Evolutionary conservation across 2,888 invertebrate genomes (phyloP).

Genomic region (Myathropa florea): DNA sequence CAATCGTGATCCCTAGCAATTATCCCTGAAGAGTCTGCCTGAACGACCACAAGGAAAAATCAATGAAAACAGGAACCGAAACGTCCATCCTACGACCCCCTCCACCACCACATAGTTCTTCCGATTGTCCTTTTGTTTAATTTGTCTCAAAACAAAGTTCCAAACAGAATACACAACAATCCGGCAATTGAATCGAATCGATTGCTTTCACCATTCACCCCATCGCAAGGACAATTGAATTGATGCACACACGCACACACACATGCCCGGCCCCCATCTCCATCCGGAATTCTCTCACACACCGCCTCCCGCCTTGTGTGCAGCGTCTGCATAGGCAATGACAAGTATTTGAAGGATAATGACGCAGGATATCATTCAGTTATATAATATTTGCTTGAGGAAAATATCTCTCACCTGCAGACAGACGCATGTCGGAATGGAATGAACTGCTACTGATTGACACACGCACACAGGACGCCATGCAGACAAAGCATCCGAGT

Average conservation of each 20-base stretch:
- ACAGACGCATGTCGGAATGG: constrained; percentile 46
- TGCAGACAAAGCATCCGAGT: constrained; percentile 17
- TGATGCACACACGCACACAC: neutral
- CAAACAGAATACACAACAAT: constrained; percentile 60
- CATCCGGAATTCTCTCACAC: too few relatives aligned
- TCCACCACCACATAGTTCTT: constrained; percentile 22
- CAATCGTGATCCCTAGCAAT: neutral
- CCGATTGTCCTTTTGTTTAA: constrained; percentile 54
- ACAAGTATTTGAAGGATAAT: constrained; percentile 64
- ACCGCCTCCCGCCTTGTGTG: neutral
- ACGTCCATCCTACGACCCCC: constrained; percentile 25
- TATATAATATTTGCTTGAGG: constrained; percentile 64
- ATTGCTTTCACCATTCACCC: constrained; percentile 17
- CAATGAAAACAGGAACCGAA: constrained; percentile 36
- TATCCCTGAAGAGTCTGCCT: neutral
- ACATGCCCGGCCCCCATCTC: neutral
- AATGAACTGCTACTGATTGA: constrained; percentile 54
- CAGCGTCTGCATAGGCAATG: constrained; percentile 8
- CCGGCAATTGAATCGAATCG: constrained; percentile 59
- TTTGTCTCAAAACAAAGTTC: constrained; percentile 56
- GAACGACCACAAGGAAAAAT: constrained; percentile 17
- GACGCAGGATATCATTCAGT: constrained; percentile 66
- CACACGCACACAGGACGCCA: constrained; percentile 25
- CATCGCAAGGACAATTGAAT: constrained; percentile 33
- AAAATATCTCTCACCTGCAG: constrained; percentile 68